These are phyloP conservation scores for Otocyon megalotis DNA, from an alignment of 2,113 vertebrate genomes.

Conservation along the genomic window DNA sequence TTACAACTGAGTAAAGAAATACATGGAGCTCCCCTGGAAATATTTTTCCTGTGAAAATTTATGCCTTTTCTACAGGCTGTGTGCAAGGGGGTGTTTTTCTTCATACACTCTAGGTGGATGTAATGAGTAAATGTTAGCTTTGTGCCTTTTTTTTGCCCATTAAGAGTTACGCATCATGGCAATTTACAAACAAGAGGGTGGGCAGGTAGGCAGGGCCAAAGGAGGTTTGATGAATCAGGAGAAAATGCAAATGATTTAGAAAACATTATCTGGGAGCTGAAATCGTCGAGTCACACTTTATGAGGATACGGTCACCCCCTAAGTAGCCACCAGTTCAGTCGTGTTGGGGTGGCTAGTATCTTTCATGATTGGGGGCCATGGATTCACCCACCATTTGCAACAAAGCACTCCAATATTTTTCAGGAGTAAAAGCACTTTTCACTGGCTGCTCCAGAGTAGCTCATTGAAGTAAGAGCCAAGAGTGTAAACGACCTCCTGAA, in stretches of 20 bases:
- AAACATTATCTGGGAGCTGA: conserved; percentile 24
- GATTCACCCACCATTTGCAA: not conserved
- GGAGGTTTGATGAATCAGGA: conserved; percentile 73
- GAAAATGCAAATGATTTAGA: conserved; percentile 68
- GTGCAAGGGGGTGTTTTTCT: conserved; percentile 42
- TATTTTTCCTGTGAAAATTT: conserved; percentile 72
- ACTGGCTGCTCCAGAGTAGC: conserved; percentile 39
- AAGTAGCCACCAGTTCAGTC: accelerated
- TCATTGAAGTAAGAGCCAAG: conserved; percentile 80
- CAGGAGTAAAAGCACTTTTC: conserved; percentile 73
- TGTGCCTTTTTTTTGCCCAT: conserved; percentile 53
- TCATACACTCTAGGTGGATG: conserved; percentile 20
- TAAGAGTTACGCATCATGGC: conserved; percentile 73
- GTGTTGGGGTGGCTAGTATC: not conserved
- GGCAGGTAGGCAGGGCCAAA: conserved; percentile 70
- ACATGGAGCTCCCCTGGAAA: conserved; percentile 53
- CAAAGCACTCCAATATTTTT: conserved; percentile 72
- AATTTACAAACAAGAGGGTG: conserved; percentile 80
- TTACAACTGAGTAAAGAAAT: conserved; percentile 61
- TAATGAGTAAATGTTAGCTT: conserved; percentile 80
- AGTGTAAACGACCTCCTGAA: conserved; percentile 72
- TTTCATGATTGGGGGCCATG: not conserved
- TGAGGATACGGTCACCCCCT: not conserved
- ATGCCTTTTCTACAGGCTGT: conserved; percentile 68
- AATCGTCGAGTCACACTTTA: conserved; percentile 1